Percentiles rank a stretch among this genome's conserved stretches.
Conservation (phyloP, 1,140 invertebrate genomes). For the Andricus grossulariae region DNA sequence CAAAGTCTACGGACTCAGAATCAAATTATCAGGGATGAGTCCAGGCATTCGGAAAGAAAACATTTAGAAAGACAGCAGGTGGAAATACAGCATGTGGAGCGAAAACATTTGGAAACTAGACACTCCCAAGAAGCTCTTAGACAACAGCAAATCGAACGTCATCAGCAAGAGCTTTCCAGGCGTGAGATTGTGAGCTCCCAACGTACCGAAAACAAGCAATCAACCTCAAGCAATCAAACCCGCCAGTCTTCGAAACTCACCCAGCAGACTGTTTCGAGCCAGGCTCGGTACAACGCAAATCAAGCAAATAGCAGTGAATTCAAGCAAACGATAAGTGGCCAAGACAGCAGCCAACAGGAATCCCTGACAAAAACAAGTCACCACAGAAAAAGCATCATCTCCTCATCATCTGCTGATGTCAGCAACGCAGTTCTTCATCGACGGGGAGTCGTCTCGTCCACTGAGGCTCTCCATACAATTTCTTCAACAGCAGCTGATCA, state of each 20-base stretch:
- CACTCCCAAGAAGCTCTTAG: conserved; percentile 20
- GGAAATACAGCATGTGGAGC: neutral
- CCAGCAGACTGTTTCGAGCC: conserved; percentile 57
- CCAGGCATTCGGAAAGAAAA: neutral
- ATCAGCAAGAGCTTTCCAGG: conserved; percentile 45
- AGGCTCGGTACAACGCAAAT: conserved; percentile 38
- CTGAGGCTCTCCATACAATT: conserved; percentile 81
- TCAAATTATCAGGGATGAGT: conserved; percentile 38
- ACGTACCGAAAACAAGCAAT: conserved; percentile 59
- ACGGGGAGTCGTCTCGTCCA: conserved; percentile 78
- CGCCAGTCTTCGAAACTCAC: conserved; percentile 38
- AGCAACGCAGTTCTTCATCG: conserved; percentile 86
- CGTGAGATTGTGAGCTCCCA: conserved; percentile 66
- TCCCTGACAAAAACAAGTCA: conserved; percentile 71
- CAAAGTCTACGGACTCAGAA: conserved; percentile 36
- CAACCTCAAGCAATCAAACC: conserved; percentile 38
- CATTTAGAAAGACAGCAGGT: conserved; percentile 38
- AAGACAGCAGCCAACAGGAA: conserved; percentile 49
- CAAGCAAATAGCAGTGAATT: conserved; percentile 15
- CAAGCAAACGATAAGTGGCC: conserved; percentile 25
- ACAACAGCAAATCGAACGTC: conserved; percentile 46
- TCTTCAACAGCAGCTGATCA: conserved; percentile 87
- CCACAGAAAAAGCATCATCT: conserved; percentile 84
- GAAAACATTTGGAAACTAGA: neutral
- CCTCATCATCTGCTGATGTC: conserved; percentile 82